Conservation (phyloP, 2,797 vertebrate species). For the Eulemur coronatus region DNA sequence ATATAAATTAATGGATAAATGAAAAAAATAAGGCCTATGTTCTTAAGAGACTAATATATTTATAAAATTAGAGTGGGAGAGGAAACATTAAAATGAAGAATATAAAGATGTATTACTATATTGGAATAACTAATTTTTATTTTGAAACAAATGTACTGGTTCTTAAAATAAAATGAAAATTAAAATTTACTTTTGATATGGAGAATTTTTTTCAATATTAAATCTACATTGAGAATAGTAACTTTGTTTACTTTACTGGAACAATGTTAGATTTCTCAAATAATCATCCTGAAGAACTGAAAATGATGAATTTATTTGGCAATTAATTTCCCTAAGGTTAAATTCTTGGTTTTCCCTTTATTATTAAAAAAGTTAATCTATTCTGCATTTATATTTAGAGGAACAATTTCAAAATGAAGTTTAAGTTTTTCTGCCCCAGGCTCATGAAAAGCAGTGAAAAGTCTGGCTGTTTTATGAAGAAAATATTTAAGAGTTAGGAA, state of each 20-base stretch:
- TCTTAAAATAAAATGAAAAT: slow-evolving; percentile 1
- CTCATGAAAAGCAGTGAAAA: slow-evolving; percentile 12
- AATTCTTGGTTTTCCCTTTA: slow-evolving; percentile 31
- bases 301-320: slow-evolving; percentile 10
- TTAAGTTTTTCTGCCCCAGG: slow-evolving; percentile 37
- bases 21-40: background rate
- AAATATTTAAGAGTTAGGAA: slow-evolving; percentile 34
- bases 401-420: slow-evolving; percentile 47
- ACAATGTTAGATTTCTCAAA: slow-evolving; percentile 24
- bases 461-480: slow-evolving; percentile 19
- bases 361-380: slow-evolving; percentile 28
- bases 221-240: background rate
- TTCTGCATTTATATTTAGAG: slow-evolving; percentile 6
- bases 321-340: slow-evolving; percentile 59
- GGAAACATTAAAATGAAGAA: background rate
- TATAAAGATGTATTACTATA: background rate
- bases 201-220: background rate
- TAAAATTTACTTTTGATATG: background rate
- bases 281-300: background rate
- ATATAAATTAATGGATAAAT: background rate
- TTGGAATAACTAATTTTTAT: background rate
- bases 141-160: background rate
- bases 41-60: background rate
- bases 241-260: background rate
- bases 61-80: background rate